Conservation (phyloP, 1,140 invertebrate genomes). For the Triops longicaudatus region DNA sequence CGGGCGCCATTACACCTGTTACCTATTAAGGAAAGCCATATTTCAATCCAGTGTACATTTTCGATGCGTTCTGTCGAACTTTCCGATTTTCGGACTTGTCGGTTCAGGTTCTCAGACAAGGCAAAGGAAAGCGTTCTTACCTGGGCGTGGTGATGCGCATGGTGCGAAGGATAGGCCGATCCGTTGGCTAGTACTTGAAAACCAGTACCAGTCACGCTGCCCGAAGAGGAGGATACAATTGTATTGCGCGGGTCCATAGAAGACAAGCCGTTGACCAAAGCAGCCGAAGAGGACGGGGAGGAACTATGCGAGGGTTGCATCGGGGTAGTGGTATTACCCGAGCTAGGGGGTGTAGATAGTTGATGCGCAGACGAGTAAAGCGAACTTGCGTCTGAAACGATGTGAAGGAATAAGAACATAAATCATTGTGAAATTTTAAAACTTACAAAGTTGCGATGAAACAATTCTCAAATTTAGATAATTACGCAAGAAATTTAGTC, state of each 20-base stretch:
- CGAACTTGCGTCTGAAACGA: not conserved
- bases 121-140: not conserved
- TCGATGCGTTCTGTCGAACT: too few relatives aligned
- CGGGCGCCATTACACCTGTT: not conserved
- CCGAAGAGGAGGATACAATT: not conserved
- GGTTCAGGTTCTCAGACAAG: too few relatives aligned
- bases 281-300: not conserved
- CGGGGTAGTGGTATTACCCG: not conserved
- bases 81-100: too few relatives aligned
- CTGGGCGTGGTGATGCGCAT: not conserved
- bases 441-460: too few relatives aligned
- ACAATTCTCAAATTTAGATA: too few relatives aligned
- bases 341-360: not conserved
- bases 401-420: not conserved
- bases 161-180: not conserved
- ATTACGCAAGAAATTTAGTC: too few relatives aligned
- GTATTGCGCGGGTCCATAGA: not conserved
- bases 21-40: not conserved
- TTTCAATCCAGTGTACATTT: too few relatives aligned
- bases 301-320: not conserved
- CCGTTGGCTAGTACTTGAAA: slow-evolving; percentile 3
- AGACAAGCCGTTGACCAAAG: not conserved
- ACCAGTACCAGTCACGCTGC: not conserved
- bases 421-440: not conserved
- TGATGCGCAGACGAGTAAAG: not conserved